Base-by-base conservation (phyloP, 2,113 vertebrate genomes). In the Corvus hawaiiensis region DNA sequence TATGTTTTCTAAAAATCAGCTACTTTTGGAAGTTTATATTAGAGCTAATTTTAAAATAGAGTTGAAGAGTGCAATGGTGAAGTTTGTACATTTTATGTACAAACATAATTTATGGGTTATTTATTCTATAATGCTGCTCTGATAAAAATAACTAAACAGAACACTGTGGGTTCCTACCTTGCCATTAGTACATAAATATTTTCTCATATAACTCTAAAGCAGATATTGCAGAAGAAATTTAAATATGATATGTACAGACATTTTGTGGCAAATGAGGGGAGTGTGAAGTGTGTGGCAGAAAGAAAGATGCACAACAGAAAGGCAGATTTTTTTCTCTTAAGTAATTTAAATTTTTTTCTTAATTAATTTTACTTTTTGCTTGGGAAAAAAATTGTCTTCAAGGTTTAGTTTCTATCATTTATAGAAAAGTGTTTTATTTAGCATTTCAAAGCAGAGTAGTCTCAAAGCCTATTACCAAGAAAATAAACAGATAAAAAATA, bases 231-330 rank as follows among this genome's bases (percentile, higher is more conserved):
- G 11, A 76, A 76, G 44, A 76, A 72, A 11, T 1, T 43, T 20
- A 37, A 79, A 69, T 11, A 62, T 73, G 16, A 86, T 2, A 10
- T 4, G 10, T 33, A 44, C 2, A 68, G 37, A 30, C 3, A 8
- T 73, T 56, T 56, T 69, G 9, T 39, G 16, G n/a, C 23, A 58
- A 58, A 46, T 51, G 6, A 12, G 7, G 13, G 27, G 13, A 71
- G 11, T 7, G 15, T 46, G 8, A 3, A 2, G 0, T 73, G n/a
- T 48, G 30, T 32, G 24, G 13, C 33, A 87, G 0, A 8, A 33
- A 32, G 10, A 67, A 55, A 89, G 7, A 11, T 3, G 0, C 1
- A 35, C 2, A 52, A 18, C 6, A 52, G 7, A 39, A 72, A 41
- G 6, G 7, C 14, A 66, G 33, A 24, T n/a, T 12, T 67, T 82